Evolutionary conservation across 2,113 vertebrate genomes (phyloP).

Genomic region (Heterotis niloticus): DNA sequence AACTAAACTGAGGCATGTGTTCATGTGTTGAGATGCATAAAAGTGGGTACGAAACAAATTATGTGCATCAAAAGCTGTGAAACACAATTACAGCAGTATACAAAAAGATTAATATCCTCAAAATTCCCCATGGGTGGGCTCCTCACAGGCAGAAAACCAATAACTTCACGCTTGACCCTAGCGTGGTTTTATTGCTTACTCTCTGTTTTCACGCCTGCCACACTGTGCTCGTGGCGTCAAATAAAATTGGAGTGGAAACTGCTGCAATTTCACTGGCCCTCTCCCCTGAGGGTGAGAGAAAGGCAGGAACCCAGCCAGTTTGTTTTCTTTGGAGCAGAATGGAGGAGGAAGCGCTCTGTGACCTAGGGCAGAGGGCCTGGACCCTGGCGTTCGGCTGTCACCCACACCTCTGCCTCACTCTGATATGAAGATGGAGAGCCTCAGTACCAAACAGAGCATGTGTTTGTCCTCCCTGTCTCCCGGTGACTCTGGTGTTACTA

Average conservation of each 20-base stretch:
- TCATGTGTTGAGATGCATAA: not conserved
- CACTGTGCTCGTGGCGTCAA: not conserved
- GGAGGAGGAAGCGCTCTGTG: not conserved
- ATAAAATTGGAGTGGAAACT: conserved; percentile 1
- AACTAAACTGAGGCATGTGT: not conserved
- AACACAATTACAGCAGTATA: not conserved
- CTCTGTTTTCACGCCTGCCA: conserved; percentile 1
- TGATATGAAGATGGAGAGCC: not conserved
- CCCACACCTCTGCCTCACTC: not conserved
- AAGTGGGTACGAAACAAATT: not conserved
- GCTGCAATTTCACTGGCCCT: not conserved
- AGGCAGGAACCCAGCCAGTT: not conserved
- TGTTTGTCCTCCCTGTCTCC: not conserved
- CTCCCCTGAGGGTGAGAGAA: not conserved
- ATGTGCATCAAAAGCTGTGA: conserved; percentile 1
- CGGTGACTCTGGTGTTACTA: not conserved
- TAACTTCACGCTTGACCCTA: not conserved
- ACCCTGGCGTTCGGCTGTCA: not conserved
- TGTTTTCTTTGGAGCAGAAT: not conserved
- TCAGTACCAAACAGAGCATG: not conserved
- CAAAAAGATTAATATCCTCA: not conserved
- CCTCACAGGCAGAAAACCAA: not conserved
- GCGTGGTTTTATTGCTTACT: conserved; percentile 8
- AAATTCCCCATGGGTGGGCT: conserved; percentile 4
- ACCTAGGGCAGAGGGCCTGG: not conserved